Conservation (phyloP, 2,888 invertebrate genomes). For the Cephalotes varians region DNA sequence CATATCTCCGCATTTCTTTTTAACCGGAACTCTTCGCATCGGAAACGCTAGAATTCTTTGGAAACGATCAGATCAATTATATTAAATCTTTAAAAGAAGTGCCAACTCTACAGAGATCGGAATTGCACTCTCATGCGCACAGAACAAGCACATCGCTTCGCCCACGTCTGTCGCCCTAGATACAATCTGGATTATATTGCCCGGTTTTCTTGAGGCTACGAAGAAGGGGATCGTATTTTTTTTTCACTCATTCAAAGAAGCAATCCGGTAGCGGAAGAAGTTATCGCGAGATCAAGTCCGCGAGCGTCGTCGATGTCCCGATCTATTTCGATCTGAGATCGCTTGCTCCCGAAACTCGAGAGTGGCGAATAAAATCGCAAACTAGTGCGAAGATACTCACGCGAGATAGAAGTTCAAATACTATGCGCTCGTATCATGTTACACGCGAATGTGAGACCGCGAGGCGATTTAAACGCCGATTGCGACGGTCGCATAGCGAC, state of each 20-base stretch:
- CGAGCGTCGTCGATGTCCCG: neutral
- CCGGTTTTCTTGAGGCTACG: conserved; percentile 70
- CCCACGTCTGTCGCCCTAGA: conserved; percentile 77
- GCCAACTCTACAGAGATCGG: neutral
- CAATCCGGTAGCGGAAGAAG: conserved; percentile 73
- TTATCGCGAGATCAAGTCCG: conserved; percentile 46
- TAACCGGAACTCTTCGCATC: neutral
- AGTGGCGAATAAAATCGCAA: conserved; percentile 26
- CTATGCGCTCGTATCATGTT: conserved; percentile 36
- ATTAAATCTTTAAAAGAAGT: conserved; percentile 9
- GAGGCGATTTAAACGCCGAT: conserved; percentile 8
- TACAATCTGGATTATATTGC: conserved; percentile 79
- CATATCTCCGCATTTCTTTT: neutral
- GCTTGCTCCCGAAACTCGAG: conserved; percentile 25
- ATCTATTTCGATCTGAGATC: conserved; percentile 25
- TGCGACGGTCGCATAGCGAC: neutral
- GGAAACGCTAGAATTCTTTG: neutral
- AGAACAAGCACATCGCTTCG: conserved; percentile 53
- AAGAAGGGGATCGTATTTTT: conserved; percentile 50
- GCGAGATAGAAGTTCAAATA: conserved; percentile 28
- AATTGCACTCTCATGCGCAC: neutral
- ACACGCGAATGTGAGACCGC: neutral
- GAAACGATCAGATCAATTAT: neutral
- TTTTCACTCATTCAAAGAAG: conserved; percentile 59
- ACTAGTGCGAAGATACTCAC: conserved; percentile 12